phyloP scores from a whole-genome alignment of 2,797 vertebrate genomes.

The Manis pentadactyla region DNA sequence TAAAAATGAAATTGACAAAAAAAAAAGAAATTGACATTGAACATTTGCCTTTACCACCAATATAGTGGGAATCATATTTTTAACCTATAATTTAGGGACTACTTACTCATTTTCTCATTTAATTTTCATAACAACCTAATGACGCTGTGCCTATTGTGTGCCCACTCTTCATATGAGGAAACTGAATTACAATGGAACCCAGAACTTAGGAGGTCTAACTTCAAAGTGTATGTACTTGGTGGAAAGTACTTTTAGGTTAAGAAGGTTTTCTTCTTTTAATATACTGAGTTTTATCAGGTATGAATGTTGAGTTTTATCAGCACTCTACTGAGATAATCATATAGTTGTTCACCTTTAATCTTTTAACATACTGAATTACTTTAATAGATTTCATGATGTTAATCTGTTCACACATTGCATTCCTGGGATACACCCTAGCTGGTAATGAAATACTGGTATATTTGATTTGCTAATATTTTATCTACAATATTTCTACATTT shows the following conservation, averaged over 20 bases:
- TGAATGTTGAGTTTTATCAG: constrained; percentile 38
- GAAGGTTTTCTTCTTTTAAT: constrained; percentile 16
- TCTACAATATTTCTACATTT: constrained; percentile 26
- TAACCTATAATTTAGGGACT: background rate
- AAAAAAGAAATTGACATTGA: background rate
- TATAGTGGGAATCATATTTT: background rate
- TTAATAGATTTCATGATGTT: constrained; percentile 70
- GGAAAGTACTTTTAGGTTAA: background rate
- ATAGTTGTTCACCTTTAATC: constrained; percentile 61
- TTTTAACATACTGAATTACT: constrained; percentile 68
- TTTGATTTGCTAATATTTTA: constrained; percentile 64
- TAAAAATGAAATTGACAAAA: background rate
- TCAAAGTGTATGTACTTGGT: background rate
- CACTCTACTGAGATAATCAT: constrained; percentile 55
- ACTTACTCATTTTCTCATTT: background rate
- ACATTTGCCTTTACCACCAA: background rate
- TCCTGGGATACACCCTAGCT: constrained; percentile 15
- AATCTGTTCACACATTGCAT: constrained; percentile 49
- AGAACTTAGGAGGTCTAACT: background rate
- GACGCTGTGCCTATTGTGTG: background rate
- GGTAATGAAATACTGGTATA: constrained; percentile 15
- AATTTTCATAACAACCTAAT: background rate
- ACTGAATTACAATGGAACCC: background rate
- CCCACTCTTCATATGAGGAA: background rate
- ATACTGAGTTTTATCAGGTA: background rate